These are phyloP conservation scores for Pocillopora verrucosa DNA, from an alignment of 64 coral and sea anemone genomes.

Conservation along the genomic window DNA sequence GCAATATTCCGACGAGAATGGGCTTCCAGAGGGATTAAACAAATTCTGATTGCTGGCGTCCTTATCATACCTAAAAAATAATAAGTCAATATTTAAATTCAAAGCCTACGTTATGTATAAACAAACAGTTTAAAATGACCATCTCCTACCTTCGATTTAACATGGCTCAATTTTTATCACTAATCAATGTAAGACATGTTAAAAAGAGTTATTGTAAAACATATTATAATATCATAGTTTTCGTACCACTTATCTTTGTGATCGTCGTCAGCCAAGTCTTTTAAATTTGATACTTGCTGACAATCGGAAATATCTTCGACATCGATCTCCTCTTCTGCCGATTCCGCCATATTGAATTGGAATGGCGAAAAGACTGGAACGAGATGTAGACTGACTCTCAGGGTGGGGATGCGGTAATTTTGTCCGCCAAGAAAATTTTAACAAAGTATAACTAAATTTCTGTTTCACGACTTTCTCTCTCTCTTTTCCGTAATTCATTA, in stretches of 20 bases:
- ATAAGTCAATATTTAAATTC: background rate
- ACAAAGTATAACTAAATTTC: background rate
- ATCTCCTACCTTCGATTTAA: background rate
- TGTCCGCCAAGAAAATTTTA: no score
- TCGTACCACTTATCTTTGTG: conserved; percentile 11
- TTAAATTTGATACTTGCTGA: conserved; percentile 26
- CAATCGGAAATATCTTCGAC: conserved; percentile 29
- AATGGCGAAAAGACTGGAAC: background rate
- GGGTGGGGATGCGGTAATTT: background rate
- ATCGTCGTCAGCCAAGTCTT: background rate
- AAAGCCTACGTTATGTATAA: background rate
- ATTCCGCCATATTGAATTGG: conserved; percentile 34
- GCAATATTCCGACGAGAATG: conserved; percentile 62
- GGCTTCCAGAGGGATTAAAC: conserved; percentile 3
- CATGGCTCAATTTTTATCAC: no score
- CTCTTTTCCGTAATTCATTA: background rate
- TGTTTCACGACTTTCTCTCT: background rate
- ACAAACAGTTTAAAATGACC: background rate
- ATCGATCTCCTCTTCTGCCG: conserved; percentile 28
- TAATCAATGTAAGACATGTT: no score
- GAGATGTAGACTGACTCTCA: background rate
- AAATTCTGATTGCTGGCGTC: conserved; percentile 18
- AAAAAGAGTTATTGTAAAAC: background rate
- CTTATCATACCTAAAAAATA: conserved; percentile 44
- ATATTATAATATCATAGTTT: background rate